These are phyloP conservation scores for Bursaphelenchus okinawaensis DNA, from an alignment of 2,888 invertebrate genomes.

Conservation along the genomic window DNA sequence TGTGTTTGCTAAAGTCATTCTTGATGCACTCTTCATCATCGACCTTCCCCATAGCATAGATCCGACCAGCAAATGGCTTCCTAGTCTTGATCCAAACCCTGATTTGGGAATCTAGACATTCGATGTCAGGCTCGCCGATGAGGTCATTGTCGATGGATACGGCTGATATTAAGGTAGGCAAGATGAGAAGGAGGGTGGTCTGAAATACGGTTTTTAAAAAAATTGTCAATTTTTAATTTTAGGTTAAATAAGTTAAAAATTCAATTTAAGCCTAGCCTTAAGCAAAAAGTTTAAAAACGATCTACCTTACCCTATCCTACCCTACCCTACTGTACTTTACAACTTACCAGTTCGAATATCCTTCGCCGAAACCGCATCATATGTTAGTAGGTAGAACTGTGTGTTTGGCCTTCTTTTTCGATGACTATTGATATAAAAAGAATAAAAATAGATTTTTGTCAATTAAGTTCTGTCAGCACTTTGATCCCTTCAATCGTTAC, in stretches of 20 bases:
- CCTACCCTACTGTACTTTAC: too few relatives aligned
- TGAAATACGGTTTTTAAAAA: neutral
- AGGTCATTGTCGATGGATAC: conserved; percentile 56
- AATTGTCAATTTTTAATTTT: neutral
- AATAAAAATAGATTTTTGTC: too few relatives aligned
- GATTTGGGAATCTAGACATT: conserved; percentile 57
- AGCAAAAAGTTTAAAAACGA: too few relatives aligned
- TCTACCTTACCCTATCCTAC: too few relatives aligned
- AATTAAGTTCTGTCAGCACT: too few relatives aligned
- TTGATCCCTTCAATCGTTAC: too few relatives aligned
- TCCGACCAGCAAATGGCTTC: conserved; percentile 54
- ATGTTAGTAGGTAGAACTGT: too few relatives aligned
- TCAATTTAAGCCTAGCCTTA: too few relatives aligned
- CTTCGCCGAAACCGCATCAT: neutral
- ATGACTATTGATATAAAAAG: too few relatives aligned
- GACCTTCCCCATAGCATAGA: conserved; percentile 57
- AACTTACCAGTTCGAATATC: neutral
- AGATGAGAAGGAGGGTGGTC: neutral
- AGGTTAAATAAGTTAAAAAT: too few relatives aligned
- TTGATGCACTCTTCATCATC: conserved; percentile 52
- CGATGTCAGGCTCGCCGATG: conserved; percentile 57
- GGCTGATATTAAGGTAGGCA: neutral
- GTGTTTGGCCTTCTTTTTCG: too few relatives aligned
- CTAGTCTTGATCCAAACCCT: conserved; percentile 55
- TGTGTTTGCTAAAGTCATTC: conserved; percentile 46